These are phyloP conservation scores for Drosophila mettleri DNA, from an alignment of 2,888 invertebrate species.

Conservation along the genomic window DNA sequence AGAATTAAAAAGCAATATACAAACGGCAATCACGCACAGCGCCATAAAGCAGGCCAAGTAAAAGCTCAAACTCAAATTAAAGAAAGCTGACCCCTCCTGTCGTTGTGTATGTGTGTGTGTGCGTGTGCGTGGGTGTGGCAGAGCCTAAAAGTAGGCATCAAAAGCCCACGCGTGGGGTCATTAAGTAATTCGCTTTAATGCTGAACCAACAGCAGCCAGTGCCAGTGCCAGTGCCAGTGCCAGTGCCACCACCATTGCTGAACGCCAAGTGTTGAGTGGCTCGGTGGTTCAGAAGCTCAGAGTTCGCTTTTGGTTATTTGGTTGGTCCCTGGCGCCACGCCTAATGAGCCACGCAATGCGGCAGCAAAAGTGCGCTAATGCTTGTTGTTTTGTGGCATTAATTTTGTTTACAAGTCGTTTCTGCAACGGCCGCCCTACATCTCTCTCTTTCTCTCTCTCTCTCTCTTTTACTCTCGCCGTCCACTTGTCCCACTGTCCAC, in stretches of 20 bases:
- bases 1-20: constrained; percentile 79
- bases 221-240: too few relatives aligned
- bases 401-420: constrained; percentile 80
- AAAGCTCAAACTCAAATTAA: constrained; percentile 62
- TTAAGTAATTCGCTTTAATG: constrained; percentile 79
- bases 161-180: constrained; percentile 74
- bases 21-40: constrained; percentile 75
- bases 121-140: constrained; percentile 25
- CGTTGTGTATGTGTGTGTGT: background rate
- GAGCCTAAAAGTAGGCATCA: constrained; percentile 75
- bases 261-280: constrained; percentile 17
- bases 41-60: constrained; percentile 16
- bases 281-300: constrained; percentile 9
- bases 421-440: constrained; percentile 30
- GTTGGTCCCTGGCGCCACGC: constrained; percentile 27
- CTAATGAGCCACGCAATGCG: constrained; percentile 75
- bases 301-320: constrained; percentile 8
- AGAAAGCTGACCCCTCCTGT: constrained; percentile 46
- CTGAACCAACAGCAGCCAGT: constrained; percentile 32
- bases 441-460: background rate
- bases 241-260: too few relatives aligned
- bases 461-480: background rate
- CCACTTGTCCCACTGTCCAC: constrained; percentile 1
- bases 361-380: constrained; percentile 75
- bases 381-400: constrained; percentile 78